Evolutionary conservation across 2,888 invertebrate genomes (phyloP).

Genomic region (Epirrhoe alternata): DNA sequence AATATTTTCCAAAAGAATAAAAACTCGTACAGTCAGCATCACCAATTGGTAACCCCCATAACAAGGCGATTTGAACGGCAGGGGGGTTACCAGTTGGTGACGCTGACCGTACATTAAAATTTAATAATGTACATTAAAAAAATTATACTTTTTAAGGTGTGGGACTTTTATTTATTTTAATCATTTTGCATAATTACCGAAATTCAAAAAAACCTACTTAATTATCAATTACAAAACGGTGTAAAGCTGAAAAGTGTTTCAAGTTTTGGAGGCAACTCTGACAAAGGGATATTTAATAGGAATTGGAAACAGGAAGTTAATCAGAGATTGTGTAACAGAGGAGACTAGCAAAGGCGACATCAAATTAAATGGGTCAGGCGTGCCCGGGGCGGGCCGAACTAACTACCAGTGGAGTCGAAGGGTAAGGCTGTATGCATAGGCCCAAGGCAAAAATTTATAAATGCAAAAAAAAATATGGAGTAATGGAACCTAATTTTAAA

Average conservation of each 20-base stretch:
- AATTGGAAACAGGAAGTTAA: conserved; percentile 80
- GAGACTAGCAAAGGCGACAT: conserved; percentile 55
- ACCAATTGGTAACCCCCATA: too few relatives aligned
- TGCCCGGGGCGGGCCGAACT: conserved; percentile 45
- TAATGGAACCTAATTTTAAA: too few relatives aligned
- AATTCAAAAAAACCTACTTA: not conserved
- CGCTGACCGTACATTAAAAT: too few relatives aligned
- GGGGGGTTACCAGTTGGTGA: too few relatives aligned
- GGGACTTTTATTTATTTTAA: not conserved
- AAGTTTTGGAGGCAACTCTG: conserved; percentile 52
- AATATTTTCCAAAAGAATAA: too few relatives aligned
- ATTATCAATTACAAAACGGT: conserved; percentile 24
- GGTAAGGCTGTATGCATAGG: conserved; percentile 32
- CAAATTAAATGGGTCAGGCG: conserved; percentile 74
- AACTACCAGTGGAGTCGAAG: conserved; percentile 39
- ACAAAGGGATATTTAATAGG: conserved; percentile 72
- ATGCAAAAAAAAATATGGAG: too few relatives aligned
- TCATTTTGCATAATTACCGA: not conserved
- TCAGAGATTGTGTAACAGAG: conserved; percentile 69
- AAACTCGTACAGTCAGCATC: too few relatives aligned
- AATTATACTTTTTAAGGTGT: too few relatives aligned
- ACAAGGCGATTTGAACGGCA: too few relatives aligned
- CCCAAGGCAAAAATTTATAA: not conserved
- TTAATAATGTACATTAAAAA: too few relatives aligned
- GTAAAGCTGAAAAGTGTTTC: conserved; percentile 25